Percentiles rank a stretch among this genome's conserved stretches.
Conservation (phyloP, 1,140 invertebrate genomes). For the Eurosta solidaginis region DNA sequence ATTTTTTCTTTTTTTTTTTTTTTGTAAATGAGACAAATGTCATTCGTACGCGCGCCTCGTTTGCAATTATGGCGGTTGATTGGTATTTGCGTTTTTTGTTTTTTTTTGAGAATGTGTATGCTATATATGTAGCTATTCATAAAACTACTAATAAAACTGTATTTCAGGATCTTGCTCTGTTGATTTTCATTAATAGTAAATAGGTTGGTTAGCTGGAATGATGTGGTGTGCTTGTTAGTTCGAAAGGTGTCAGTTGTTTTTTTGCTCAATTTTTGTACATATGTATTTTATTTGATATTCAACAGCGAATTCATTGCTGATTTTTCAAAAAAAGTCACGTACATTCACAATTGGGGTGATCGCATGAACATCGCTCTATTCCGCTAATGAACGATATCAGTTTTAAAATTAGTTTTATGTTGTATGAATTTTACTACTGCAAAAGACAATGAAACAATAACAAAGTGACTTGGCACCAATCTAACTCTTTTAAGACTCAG, state of each 20-base stretch:
- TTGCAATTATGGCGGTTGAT: background rate
- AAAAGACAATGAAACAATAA: no score
- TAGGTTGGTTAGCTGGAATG: background rate
- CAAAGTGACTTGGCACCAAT: no score
- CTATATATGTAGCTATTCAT: no score
- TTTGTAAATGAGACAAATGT: background rate
- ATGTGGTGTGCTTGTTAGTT: background rate
- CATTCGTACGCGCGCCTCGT: background rate
- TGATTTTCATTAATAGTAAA: background rate
- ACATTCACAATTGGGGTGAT: no score
- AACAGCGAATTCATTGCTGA: background rate
- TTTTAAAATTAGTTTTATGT: no score
- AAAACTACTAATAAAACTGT: no score
- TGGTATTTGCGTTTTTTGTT: background rate
- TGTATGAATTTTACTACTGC: no score
- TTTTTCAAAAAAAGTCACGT: slow-evolving; percentile 15
- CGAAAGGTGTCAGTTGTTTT: background rate
- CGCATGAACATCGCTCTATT: no score
- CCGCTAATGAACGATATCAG: no score
- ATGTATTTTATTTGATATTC: background rate
- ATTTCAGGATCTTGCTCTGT: background rate
- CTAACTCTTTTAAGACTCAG: no score
- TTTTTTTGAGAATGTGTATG: no score
- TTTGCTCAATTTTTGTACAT: background rate
- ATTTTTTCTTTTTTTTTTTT: background rate